Evolutionary conservation across 2,113 vertebrate species (phyloP).

Genomic region (Saguinus midas): DNA sequence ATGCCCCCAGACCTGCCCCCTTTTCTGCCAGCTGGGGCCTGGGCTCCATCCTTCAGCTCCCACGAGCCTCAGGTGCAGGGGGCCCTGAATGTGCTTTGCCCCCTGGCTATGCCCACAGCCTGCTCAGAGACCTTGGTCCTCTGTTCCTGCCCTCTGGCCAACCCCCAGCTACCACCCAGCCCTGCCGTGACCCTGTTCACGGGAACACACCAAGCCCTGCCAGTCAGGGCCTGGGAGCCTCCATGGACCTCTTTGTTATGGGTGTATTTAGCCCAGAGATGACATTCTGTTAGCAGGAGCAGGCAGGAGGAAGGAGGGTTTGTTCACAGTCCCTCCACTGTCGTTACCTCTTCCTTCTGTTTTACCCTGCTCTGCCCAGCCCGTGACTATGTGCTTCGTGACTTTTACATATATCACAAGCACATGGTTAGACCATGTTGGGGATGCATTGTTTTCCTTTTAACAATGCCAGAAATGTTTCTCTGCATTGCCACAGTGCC

Average conservation of each 20-base stretch:
- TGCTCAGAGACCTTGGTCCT: background rate
- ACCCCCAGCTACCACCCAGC: background rate
- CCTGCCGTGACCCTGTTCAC: background rate
- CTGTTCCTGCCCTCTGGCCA: background rate
- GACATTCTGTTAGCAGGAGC: background rate
- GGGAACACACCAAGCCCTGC: background rate
- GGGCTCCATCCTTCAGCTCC: background rate
- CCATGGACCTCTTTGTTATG: background rate
- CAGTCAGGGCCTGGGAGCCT: background rate
- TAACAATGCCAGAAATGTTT: background rate
- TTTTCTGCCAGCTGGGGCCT: background rate
- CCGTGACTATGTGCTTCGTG: background rate
- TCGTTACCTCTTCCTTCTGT: background rate
- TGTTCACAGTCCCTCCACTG: background rate
- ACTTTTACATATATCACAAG: background rate
- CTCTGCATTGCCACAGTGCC: background rate
- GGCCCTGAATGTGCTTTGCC: background rate
- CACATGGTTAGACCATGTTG: background rate
- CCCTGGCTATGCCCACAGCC: background rate
- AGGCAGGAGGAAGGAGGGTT: background rate
- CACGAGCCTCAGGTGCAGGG: background rate
- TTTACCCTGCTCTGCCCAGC: background rate
- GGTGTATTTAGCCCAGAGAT: background rate
- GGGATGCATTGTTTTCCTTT: background rate
- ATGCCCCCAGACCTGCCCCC: background rate